phyloP scores from a whole-genome alignment of 2,113 vertebrate species.

The Arizona elegans region DNA sequence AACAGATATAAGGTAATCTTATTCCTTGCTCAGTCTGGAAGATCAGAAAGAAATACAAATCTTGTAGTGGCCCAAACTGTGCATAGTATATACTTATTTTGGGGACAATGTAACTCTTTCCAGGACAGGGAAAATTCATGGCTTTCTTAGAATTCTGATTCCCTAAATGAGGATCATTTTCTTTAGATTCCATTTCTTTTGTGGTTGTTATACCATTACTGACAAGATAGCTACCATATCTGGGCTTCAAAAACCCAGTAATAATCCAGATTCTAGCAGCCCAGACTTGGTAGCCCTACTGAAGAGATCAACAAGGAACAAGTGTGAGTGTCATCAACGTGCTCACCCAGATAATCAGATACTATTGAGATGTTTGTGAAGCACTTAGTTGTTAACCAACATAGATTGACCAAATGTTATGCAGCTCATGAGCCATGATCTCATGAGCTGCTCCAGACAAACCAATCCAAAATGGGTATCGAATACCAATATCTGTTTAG shows the following conservation, averaged over 20 bases:
- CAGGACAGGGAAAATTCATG: neutral
- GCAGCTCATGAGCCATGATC: neutral
- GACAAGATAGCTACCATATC: neutral
- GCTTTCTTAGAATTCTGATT: neutral
- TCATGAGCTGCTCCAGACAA: neutral
- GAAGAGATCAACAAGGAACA: neutral
- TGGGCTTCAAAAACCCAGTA: neutral
- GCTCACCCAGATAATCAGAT: neutral
- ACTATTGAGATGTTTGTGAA: neutral
- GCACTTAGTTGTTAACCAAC: neutral
- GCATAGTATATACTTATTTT: neutral
- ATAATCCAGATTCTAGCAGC: neutral
- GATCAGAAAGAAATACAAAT: neutral
- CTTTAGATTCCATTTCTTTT: neutral
- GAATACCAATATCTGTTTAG: neutral
- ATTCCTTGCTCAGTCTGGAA: neutral
- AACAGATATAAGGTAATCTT: neutral
- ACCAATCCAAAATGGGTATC: neutral
- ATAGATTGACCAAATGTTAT: neutral
- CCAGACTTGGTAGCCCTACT: neutral
- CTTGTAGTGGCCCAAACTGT: neutral
- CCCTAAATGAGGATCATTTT: neutral
- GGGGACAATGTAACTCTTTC: neutral
- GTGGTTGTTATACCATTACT: neutral
- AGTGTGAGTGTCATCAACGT: neutral